These are phyloP conservation scores for Charina bottae DNA, from an alignment of 2,113 vertebrate genomes.

Conservation along the genomic window DNA sequence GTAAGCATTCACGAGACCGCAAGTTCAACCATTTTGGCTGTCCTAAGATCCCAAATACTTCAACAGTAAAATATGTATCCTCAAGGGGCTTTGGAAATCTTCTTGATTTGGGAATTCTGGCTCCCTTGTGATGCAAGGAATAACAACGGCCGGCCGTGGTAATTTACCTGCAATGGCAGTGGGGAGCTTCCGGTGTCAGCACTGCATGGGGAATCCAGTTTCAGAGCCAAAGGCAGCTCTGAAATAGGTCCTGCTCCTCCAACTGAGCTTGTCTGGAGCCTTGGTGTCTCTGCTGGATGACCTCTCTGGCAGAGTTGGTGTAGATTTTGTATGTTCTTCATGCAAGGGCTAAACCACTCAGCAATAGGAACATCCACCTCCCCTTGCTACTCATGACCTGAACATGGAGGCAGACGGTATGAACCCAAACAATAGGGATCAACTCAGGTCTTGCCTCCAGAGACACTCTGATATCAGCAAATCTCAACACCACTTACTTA, in stretches of 20 bases:
- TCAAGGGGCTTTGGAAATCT: background rate
- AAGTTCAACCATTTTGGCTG: background rate
- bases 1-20: background rate
- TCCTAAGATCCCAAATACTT: background rate
- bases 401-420: background rate
- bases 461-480: background rate
- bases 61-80: background rate
- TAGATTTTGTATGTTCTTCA: background rate
- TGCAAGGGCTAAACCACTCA: background rate
- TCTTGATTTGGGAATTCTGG: background rate
- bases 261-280: background rate
- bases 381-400: background rate
- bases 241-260: background rate
- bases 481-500: background rate
- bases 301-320: background rate
- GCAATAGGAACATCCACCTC: background rate
- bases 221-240: background rate
- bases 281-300: background rate
- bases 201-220: background rate
- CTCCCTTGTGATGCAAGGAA: background rate
- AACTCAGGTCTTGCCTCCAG: background rate
- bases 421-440: background rate
- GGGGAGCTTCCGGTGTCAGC: background rate
- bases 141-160: too few relatives aligned
- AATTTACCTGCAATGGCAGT: background rate